Base-by-base conservation (phyloP, 2,797 vertebrate genomes). In the Tangara arthus region DNA sequence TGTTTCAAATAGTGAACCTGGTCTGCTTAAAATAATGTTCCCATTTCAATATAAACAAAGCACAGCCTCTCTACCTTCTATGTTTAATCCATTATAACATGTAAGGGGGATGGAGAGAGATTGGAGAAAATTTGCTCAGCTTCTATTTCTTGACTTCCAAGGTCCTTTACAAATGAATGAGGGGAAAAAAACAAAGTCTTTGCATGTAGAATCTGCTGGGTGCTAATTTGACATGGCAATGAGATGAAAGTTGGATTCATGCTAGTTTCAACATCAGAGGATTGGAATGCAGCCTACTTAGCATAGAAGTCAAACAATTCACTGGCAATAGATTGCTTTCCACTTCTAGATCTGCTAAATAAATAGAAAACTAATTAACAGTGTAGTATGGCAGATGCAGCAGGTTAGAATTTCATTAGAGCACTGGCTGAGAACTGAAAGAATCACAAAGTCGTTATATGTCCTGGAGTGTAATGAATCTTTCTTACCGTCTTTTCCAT, bases 331-430 rank as follows among this genome's bases (percentile, higher is more conserved):
- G 97, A 98, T 97, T 96, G 97, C 97, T 97, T 97, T 97, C 97
- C 96, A 96, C 97, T 97, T 95, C 95, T 93, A 97, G 97, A 98
- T 97, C 97, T 95, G 95, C 97, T 98, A 97, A 98, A 97, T 98
- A 98, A 98, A 98, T 97, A 98, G 98, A 97, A 98, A 98, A 98
- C 97, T 98, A 98, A 98, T 98, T 98, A 98, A 98, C 97, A 98
- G 96, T 92, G 96, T 80, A 72, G 75, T 80, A 83, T 66, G 93
- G 95, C 97, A 96, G 97, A 97, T 96, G 97, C 95, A 95, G 90
- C 96, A 94, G 96, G 94, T 94, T 95, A 96, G 95, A 95, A 97
- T 98, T 98, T 98, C 96, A 97, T 98, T 97, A 97, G 90, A 96
- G 91, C 82, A 77, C 90, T 95, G 91, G 75, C 95, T 95, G 96